Conservation (phyloP, 2,113 vertebrate species). For the Madoqua kirkii region DNA sequence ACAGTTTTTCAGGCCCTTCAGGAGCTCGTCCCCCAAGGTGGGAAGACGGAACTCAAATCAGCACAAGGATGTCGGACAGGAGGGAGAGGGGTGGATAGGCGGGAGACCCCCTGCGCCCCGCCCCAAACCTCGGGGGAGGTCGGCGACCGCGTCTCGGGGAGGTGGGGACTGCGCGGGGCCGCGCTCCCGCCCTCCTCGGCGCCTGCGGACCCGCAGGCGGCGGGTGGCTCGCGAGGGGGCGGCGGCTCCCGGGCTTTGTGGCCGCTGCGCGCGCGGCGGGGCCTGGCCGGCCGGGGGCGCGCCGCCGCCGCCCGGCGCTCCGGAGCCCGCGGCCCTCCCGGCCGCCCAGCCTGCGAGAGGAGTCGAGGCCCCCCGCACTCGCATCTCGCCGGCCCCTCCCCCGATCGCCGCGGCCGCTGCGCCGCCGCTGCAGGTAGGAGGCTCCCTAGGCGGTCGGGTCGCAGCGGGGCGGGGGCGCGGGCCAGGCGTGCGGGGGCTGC, state of each 20-base stretch:
- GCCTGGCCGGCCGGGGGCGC: conserved; percentile 69
- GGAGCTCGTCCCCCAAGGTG: conserved; percentile 27
- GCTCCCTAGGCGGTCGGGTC: not conserved
- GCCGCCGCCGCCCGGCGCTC: conserved; percentile 55
- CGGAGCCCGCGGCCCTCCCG: conserved; percentile 60
- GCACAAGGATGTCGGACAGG: rapidly evolving
- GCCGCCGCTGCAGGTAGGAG: conserved; percentile 68
- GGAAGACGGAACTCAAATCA: not conserved
- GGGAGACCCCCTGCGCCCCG: not conserved
- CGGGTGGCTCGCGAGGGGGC: conserved; percentile 54
- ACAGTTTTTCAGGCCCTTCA: not conserved
- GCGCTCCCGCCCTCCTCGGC: conserved; percentile 53
- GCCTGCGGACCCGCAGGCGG: conserved; percentile 18
- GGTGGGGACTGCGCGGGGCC: conserved; percentile 45
- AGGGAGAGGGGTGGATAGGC: not conserved
- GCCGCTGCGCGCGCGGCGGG: conserved; percentile 61
- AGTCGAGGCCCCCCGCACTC: conserved; percentile 25
- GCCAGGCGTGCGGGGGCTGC: not conserved
- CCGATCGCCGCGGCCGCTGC: conserved; percentile 22
- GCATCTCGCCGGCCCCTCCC: conserved; percentile 15
- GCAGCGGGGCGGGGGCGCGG: not conserved
- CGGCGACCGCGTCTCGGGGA: conserved; percentile 8
- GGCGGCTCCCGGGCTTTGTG: conserved; percentile 70
- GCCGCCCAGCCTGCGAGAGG: conserved; percentile 24
- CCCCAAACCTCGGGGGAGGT: not conserved